A percentile compares a stretch with the other conserved stretches of the same genome.
phyloP scores from a whole-genome alignment of 1,140 invertebrate genomes.

The Reticulitermes speratus region DNA sequence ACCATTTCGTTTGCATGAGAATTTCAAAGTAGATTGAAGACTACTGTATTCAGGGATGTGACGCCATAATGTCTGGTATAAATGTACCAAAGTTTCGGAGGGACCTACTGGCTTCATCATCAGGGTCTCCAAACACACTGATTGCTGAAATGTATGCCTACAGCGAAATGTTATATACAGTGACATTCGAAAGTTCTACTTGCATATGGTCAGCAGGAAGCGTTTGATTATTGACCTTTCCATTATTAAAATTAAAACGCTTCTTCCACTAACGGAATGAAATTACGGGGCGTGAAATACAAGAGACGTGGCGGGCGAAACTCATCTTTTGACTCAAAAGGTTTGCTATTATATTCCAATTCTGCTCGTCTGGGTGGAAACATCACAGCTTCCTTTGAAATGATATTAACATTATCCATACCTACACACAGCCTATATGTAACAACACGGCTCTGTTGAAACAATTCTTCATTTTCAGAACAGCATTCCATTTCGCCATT shows the following conservation, averaged over 20 bases:
- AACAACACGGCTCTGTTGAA: background rate
- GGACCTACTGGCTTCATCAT: too few relatives aligned
- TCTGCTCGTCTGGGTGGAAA: background rate
- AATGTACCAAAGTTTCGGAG: too few relatives aligned
- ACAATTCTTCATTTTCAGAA: background rate
- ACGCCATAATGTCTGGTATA: too few relatives aligned
- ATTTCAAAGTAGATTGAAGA: too few relatives aligned
- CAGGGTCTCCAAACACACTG: too few relatives aligned
- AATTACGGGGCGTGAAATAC: conserved; percentile 15
- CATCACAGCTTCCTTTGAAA: background rate
- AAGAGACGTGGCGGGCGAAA: background rate
- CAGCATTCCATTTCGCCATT: background rate
- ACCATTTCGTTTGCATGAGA: too few relatives aligned
- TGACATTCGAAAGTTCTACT: background rate
- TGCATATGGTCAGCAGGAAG: background rate
- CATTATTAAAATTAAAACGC: conserved; percentile 2
- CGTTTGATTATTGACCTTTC: background rate
- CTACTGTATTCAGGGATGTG: too few relatives aligned
- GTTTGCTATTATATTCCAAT: background rate
- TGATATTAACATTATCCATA: conserved; percentile 3
- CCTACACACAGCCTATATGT: background rate
- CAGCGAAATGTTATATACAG: too few relatives aligned
- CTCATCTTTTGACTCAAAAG: conserved; percentile 16
- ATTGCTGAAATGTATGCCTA: too few relatives aligned
- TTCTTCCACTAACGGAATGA: background rate